Percentiles rank a stretch among this genome's conserved stretches.
Conservation (phyloP, 2,888 invertebrate species). For the Nomada fabriciana region DNA sequence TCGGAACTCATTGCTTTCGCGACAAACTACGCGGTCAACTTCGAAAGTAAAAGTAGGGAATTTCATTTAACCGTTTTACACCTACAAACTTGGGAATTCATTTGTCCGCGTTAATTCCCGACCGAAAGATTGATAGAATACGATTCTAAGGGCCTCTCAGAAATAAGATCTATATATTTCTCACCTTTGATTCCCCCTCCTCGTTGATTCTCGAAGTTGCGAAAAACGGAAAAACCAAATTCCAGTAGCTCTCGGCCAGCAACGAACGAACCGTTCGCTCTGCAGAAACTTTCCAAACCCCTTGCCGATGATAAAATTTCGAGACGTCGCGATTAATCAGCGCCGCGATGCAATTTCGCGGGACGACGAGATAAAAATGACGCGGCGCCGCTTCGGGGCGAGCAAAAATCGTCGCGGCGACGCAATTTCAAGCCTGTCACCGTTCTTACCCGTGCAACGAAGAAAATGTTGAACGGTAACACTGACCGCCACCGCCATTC, state of each 20-base stretch:
- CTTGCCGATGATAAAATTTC: background rate
- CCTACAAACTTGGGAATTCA: no score
- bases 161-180: no score
- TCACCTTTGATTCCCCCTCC: no score
- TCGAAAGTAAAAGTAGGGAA: no score
- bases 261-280: background rate
- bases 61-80: no score
- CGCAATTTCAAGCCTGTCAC: constrained; percentile 51
- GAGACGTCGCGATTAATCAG: background rate
- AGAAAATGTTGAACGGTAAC: constrained; percentile 28
- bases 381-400: background rate
- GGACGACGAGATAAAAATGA: constrained; percentile 40
- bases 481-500: constrained; percentile 41
- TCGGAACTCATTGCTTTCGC: no score
- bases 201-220: no score
- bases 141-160: no score
- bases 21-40: no score
- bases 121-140: no score
- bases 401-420: constrained; percentile 34
- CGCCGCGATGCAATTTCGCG: constrained; percentile 12
- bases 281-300: background rate
- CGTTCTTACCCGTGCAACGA: constrained; percentile 39
- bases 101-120: no score
- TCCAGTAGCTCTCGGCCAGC: background rate
- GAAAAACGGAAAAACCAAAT: background rate